Evolutionary conservation across 2,888 invertebrate species (phyloP), one percentile per base, ranked within the genome.

Genomic region (Drosophila recens): DNA sequence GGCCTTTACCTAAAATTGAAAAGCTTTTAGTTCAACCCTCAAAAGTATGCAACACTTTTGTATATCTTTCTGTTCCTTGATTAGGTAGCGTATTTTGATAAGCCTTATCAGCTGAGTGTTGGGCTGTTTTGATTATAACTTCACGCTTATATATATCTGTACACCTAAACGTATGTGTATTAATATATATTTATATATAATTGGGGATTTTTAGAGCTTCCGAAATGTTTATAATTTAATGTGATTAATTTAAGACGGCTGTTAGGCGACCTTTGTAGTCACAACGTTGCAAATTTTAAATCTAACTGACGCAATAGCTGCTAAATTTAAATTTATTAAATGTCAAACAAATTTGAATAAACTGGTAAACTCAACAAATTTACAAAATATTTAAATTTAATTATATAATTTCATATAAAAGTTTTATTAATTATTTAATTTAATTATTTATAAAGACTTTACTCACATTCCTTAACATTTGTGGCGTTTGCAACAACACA

Each of bases 391-490:
- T n/a, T n/a, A n/a, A 17, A n/a, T n/a, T n/a, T n/a, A n/a, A n/a
- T n/a, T n/a, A n/a, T n/a, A n/a, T n/a, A n/a, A n/a, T n/a, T n/a
- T n/a, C n/a, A n/a, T n/a, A n/a, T n/a, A n/a, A n/a, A n/a, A n/a
- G n/a, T n/a, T n/a, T n/a, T 15, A 49, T 49, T 1, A 45, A 15
- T 4, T 30, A 0, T 40, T n/a, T 2, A 27, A 42, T 48, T 48
- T 23, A 13, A 27, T 5, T 0, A 20, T 30, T 17, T 27, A n/a
- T n/a, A 40, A 34, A 40, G 5, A 34, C 0, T 23, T 64, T 8
- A 82, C 87, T 89, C 76, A 87, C 87, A 87, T 64, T 82, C 43
- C 30, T 77, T 48, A 5, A 87, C 69, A 36, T 38, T 34, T 36
- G 87, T 87, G 3, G 74, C 72, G 36, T 20, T 63, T 13, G 56